Base-by-base conservation (phyloP, 1,140 invertebrate species). In the Bombus difficillimus region DNA sequence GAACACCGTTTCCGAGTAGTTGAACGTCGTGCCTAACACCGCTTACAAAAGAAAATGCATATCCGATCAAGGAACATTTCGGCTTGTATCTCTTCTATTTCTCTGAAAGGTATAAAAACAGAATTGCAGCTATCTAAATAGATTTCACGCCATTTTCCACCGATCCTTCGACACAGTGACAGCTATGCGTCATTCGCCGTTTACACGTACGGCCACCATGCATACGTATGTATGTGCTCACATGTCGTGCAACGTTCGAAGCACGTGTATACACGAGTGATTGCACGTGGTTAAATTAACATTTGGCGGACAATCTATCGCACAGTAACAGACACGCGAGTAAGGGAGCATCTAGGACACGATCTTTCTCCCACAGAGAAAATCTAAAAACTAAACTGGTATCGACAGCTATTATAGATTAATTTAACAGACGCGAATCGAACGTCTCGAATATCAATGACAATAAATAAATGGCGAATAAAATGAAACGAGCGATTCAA, bases 241-340 rank as follows among this genome's bases (percentile, higher is more conserved):
- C 76, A 57, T 73, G 76, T 80, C 83, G 41, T 32, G 43, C 34
- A 57, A 57, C 74, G 32, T 57, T 43, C 71, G 43, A 28, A 41
- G 47, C 83, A 85, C 28, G 72, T 69, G 75, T 80, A 80, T 66
- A 68, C 71, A 81, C 64, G 37, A 43, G 78, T 66, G 72, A 78
- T 73, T 53, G 34, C 76, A 76, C 82, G 86, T 81, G 88, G 79
- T 74, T 78, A 39, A 75, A 81, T 89, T 86, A 88, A 66, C 87
- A 89, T 89, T 81, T 87, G 66, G 32, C 74, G 43, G 64, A 15
- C 64, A 28, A 59, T 84, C 77, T 37, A 74, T 18, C 83, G n/a
- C 43, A 25, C 86, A 69, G 77, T 87, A 85, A 89, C 72, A 77
- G 82, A 81, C 87, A 85, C 88, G 59, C 64, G 74, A 64, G 57